A percentile compares a stretch with the other conserved stretches of the same genome.
Conservation (phyloP, 2,888 invertebrate genomes). For the Metopia argyrocephala region DNA sequence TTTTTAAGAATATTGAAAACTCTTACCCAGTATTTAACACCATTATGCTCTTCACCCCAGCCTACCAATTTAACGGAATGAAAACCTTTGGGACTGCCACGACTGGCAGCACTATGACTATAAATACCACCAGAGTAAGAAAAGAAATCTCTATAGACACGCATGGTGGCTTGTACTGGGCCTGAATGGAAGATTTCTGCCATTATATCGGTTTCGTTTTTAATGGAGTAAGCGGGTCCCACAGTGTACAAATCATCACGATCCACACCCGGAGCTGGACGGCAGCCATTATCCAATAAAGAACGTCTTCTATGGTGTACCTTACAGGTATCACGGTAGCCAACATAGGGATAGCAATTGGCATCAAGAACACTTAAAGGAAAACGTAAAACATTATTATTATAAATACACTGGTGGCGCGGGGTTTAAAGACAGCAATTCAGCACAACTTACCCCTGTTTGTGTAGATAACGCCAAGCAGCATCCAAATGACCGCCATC, state of each 20-base stretch:
- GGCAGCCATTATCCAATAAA: conserved; percentile 80
- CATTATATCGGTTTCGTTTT: conserved; percentile 91
- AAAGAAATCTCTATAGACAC: conserved; percentile 95
- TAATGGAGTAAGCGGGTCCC: conserved; percentile 87
- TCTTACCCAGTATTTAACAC: conserved; percentile 91
- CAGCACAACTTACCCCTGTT: conserved; percentile 82
- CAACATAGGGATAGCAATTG: conserved; percentile 90
- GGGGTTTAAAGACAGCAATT: no score
- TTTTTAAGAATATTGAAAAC: neutral
- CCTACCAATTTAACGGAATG: conserved; percentile 96
- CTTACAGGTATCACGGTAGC: conserved; percentile 82
- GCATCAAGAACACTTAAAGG: conserved; percentile 87
- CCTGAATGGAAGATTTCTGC: conserved; percentile 93
- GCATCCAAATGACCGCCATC: conserved; percentile 92
- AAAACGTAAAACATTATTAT: neutral
- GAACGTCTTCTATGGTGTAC: conserved; percentile 79
- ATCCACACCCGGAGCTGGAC: conserved; percentile 75
- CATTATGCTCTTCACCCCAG: conserved; percentile 88
- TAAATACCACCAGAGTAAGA: conserved; percentile 92
- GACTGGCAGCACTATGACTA: conserved; percentile 81
- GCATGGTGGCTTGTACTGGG: conserved; percentile 96
- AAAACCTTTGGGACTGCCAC: conserved; percentile 83
- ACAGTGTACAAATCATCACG: conserved; percentile 84
- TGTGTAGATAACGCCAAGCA: conserved; percentile 93
- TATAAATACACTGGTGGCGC: no score